These are phyloP conservation scores for Celastrina argiolus DNA, from an alignment of 2,888 invertebrate genomes.

Conservation along the genomic window DNA sequence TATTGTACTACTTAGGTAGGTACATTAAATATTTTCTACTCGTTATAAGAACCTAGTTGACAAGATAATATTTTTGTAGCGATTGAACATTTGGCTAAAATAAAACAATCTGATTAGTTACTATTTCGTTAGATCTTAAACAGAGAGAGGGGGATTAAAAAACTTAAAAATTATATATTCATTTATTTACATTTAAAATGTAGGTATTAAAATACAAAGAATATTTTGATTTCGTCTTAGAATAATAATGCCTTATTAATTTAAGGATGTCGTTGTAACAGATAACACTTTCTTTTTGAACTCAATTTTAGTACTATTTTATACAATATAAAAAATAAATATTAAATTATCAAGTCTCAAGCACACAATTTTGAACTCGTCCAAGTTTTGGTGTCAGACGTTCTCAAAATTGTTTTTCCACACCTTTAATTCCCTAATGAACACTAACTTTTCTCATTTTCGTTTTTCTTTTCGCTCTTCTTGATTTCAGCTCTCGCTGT, in stretches of 20 bases:
- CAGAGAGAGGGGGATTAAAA: background rate
- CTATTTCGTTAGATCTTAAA: background rate
- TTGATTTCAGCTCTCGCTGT: conserved; percentile 29
- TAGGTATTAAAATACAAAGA: conserved; percentile 25
- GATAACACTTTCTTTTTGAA: conserved; percentile 30
- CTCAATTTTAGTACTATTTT: conserved; percentile 19
- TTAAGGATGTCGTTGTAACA: too few species aligned
- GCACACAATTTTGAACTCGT: conserved; percentile 65
- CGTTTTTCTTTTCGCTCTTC: conserved; percentile 39
- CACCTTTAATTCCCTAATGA: conserved; percentile 25
- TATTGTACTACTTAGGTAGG: too few species aligned
- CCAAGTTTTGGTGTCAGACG: conserved; percentile 66
- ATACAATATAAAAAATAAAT: conserved; percentile 40
- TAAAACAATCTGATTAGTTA: too few species aligned
- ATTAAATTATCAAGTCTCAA: conserved; percentile 37
- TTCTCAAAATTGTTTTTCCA: conserved; percentile 55
- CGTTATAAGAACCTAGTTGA: too few species aligned
- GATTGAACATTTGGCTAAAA: too few species aligned
- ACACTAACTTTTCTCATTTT: conserved; percentile 31
- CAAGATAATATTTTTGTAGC: too few species aligned
- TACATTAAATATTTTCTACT: too few species aligned
- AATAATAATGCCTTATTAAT: too few species aligned
- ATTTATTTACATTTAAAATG: conserved; percentile 24
- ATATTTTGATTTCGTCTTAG: conserved; percentile 16
- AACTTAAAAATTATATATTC: conserved; percentile 5